Conservation (phyloP, 1,140 invertebrate species). For the Drosophila nebulosa region DNA sequence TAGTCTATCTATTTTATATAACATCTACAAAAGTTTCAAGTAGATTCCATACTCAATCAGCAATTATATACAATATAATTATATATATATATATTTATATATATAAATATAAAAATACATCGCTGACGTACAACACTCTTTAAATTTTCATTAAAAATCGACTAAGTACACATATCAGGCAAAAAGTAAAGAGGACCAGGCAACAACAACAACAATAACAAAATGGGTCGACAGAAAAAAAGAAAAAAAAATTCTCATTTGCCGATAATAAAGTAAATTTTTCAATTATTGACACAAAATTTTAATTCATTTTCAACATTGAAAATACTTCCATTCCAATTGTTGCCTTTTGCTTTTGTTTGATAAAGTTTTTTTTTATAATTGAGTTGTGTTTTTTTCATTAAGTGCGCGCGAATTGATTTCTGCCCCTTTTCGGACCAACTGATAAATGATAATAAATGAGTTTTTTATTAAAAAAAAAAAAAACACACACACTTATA, state of each 20-base stretch:
- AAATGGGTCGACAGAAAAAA: constrained; percentile 6
- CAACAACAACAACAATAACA: background rate
- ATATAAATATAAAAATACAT: constrained; percentile 9
- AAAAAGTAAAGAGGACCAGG: background rate
- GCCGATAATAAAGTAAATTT: constrained; percentile 59
- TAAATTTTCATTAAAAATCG: constrained; percentile 47
- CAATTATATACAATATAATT: constrained; percentile 1
- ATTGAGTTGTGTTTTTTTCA: constrained; percentile 76
- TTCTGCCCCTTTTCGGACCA: constrained; percentile 52
- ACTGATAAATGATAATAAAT: constrained; percentile 78
- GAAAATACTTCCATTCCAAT: constrained; percentile 41
- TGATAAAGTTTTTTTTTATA: constrained; percentile 66
- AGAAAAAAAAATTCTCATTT: constrained; percentile 34
- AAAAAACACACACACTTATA: background rate
- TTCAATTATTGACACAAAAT: constrained; percentile 63
- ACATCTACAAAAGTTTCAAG: constrained; percentile 6
- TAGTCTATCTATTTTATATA: background rate
- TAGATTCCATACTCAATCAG: background rate
- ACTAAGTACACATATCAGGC: constrained; percentile 28
- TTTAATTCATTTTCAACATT: constrained; percentile 71
- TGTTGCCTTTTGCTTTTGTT: constrained; percentile 1
- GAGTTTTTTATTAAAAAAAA: constrained; percentile 39
- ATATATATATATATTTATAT: background rate
- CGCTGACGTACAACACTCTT: constrained; percentile 5
- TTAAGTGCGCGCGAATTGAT: constrained; percentile 74